Percentiles rank a stretch among this genome's conserved stretches.
phyloP scores from a whole-genome alignment of 1,140 invertebrate species.

The Frieseomelitta varia region DNA sequence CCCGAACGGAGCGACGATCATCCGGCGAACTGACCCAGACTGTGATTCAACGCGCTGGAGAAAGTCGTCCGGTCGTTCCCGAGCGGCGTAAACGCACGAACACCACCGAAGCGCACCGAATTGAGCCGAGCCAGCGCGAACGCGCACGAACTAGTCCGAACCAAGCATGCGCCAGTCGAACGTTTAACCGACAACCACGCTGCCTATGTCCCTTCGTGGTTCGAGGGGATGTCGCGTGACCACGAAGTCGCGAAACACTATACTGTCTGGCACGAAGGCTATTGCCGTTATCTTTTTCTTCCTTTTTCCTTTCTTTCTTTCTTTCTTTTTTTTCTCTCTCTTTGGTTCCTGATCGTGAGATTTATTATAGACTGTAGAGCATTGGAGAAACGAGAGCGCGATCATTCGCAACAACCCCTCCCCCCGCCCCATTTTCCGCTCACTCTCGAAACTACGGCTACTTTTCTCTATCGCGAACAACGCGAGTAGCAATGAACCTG shows the following conservation, averaged over 20 bases:
- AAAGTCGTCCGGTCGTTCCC: constrained; percentile 42
- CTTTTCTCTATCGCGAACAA: constrained; percentile 20
- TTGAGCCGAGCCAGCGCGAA: not conserved
- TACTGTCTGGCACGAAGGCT: constrained; percentile 67
- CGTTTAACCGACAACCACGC: constrained; percentile 47
- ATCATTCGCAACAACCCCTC: not conserved
- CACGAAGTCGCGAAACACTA: constrained; percentile 63
- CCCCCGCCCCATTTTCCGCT: constrained; percentile 13
- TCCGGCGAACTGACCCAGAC: constrained; percentile 66
- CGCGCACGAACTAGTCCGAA: constrained; percentile 27
- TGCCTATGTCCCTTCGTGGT: constrained; percentile 45
- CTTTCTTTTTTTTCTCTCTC: not conserved
- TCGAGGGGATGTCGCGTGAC: constrained; percentile 65
- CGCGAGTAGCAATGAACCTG: constrained; percentile 23
- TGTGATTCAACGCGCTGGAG: constrained; percentile 62
- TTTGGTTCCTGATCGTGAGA: constrained; percentile 58
- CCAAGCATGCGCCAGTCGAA: constrained; percentile 39
- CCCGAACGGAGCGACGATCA: constrained; percentile 51
- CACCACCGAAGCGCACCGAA: not conserved
- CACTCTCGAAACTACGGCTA: constrained; percentile 14
- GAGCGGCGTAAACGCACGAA: constrained; percentile 24
- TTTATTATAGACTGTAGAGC: constrained; percentile 44
- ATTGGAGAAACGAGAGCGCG: constrained; percentile 44
- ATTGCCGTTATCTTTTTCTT: constrained; percentile 57
- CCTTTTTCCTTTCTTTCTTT: too few relatives aligned